Percentiles rank a stretch among this genome's conserved stretches.
These are phyloP conservation scores for Desmophyllum pertusum DNA, from an alignment of 92 coral and sea anemone species.

Conservation along the genomic window DNA sequence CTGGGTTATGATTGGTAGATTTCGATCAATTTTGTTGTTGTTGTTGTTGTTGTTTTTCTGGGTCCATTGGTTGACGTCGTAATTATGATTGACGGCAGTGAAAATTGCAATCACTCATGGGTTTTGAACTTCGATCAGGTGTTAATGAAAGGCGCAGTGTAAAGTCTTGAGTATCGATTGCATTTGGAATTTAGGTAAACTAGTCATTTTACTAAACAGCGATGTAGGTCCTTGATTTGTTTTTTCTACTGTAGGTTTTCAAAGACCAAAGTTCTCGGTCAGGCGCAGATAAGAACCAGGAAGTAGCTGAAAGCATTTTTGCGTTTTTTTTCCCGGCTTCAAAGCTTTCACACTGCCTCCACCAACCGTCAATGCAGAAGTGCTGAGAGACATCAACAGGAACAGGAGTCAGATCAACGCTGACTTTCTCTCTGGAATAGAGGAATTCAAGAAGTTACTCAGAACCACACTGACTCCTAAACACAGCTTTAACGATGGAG, in stretches of 20 bases:
- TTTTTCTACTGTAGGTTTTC: conserved; percentile 2
- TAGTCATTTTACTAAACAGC: neutral
- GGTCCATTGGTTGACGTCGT: no score
- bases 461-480: conserved; percentile 4
- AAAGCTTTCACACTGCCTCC: conserved; percentile 38
- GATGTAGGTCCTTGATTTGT: neutral
- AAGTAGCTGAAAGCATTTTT: conserved; percentile 41
- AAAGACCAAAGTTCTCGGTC: neutral
- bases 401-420: conserved; percentile 1
- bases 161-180: neutral
- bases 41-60: no score
- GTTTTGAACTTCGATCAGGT: no score
- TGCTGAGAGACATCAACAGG: conserved; percentile 13
- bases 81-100: no score
- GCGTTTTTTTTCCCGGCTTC: conserved; percentile 33
- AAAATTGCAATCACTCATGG: no score
- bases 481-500: conserved; percentile 37
- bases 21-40: no score
- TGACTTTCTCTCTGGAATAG: conserved; percentile 1
- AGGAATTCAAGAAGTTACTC: conserved; percentile 19
- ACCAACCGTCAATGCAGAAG: conserved; percentile 10
- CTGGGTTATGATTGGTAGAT: no score
- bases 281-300: neutral
- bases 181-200: neutral
- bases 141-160: no score